Conservation (phyloP, 2,113 vertebrate genomes). For the Toxotes jaculatrix region DNA sequence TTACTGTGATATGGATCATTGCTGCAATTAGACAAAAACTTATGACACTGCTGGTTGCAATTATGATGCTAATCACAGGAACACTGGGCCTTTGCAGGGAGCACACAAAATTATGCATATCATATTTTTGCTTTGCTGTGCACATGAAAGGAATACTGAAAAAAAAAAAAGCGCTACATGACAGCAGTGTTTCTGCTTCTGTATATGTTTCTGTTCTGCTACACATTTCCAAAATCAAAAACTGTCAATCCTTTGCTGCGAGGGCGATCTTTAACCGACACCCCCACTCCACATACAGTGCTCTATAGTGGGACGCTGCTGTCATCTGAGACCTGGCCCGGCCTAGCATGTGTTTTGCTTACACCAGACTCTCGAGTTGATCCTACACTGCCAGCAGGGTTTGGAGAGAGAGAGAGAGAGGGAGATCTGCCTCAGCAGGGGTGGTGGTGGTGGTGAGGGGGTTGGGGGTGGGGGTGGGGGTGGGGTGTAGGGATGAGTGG, state of each 20-base stretch:
- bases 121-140: slow-evolving; percentile 42
- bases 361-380: slow-evolving; percentile 50
- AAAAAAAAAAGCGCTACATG: slow-evolving; percentile 40
- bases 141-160: slow-evolving; percentile 27
- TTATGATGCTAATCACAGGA: slow-evolving; percentile 50
- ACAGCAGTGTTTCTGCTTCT: slow-evolving; percentile 47
- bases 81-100: slow-evolving; percentile 30
- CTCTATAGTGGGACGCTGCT: slow-evolving; percentile 55
- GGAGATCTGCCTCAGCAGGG: slow-evolving; percentile 28
- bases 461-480: not conserved
- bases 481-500: slow-evolving; percentile 14
- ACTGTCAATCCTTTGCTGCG: slow-evolving; percentile 27
- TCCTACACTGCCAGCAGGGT: slow-evolving; percentile 51
- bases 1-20: slow-evolving; percentile 23
- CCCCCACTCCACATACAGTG: slow-evolving; percentile 32
- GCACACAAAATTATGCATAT: slow-evolving; percentile 38
- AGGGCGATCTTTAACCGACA: slow-evolving; percentile 19
- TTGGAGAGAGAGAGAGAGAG: slow-evolving; percentile 36
- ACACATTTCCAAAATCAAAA: slow-evolving; percentile 35
- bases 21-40: slow-evolving; percentile 33
- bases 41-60: slow-evolving; percentile 32
- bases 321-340: slow-evolving; percentile 61
- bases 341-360: slow-evolving; percentile 40
- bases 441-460: not conserved
- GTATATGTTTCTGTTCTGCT: slow-evolving; percentile 42